Evolutionary conservation across 2,888 invertebrate genomes (phyloP), one percentile per base, ranked within the genome.

Genomic region (Amphimallon solstitiale): DNA sequence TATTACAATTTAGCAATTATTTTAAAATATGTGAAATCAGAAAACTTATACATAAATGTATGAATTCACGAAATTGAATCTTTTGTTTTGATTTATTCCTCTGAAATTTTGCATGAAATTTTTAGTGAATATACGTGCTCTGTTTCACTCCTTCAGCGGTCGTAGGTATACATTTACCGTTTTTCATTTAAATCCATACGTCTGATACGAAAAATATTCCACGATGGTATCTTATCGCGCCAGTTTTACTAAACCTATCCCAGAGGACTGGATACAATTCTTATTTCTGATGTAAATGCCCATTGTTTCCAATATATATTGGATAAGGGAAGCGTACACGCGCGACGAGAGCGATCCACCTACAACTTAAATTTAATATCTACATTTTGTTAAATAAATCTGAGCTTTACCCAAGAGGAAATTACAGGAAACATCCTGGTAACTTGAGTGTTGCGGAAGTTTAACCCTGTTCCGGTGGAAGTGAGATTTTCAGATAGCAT

Each of bases 401-500:
- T 63, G 63, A 56, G 67, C 60, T 70, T 67, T 69, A 69, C 71
- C 68, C 73, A 45, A 48, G 71, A 70, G 72, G 73, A 72, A 73
- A 73, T 73, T 73, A 73, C 72, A 66, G 72, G 72, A 70, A 73
- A 70, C 70, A 70, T 66, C 52, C 69, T 67, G 69, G 70, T 70
- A 70, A 70, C 69, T 70, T 69, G 70, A 69, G 72, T 69, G 67
- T 70, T 68, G 63, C 72, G 72, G 71, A 73, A 70, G 70, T 61
- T 68, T 59, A 52, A 59, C 60, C 66, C 66, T 65, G 71, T 72
- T 73, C 71, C 72, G 70, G 62, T 72, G 74, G 73, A 73, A 71
- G 70, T 69, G 66, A 69, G 72, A 72, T 71, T 71, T 70, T 69
- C 70, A 71, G 74, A 73, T 73, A 73, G 63, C 74, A 73, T 75